A percentile compares a stretch with the other conserved stretches of the same genome.
Conservation (phyloP, 2,113 vertebrate genomes). For the Larimichthys polyactis region DNA sequence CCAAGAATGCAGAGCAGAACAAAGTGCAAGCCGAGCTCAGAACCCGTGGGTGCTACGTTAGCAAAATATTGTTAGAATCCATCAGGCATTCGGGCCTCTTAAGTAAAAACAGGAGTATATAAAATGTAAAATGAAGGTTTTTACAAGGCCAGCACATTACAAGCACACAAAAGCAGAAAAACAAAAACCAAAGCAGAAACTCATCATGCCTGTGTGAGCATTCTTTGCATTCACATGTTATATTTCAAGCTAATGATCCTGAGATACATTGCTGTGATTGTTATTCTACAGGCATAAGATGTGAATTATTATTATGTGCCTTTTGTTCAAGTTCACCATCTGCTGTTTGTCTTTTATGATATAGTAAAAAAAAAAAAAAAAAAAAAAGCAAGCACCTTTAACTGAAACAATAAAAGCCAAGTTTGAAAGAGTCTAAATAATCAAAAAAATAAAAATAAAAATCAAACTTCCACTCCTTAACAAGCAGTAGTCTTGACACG, state of each 20-base stretch:
- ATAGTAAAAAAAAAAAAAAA: conserved; percentile 14
- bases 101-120: conserved; percentile 77
- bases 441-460: conserved; percentile 29
- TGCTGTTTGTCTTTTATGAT: conserved; percentile 22
- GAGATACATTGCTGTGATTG: conserved; percentile 11
- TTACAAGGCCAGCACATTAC: conserved; percentile 75
- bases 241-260: conserved; percentile 52
- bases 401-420: conserved; percentile 15
- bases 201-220: conserved; percentile 70
- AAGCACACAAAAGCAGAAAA: conserved; percentile 69
- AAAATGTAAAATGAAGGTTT: conserved; percentile 63
- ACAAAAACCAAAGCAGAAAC: conserved; percentile 71
- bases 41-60: conserved; percentile 64
- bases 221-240: conserved; percentile 65
- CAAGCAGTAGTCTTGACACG: conserved; percentile 19
- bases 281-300: conserved; percentile 16
- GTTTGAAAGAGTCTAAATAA: conserved; percentile 5
- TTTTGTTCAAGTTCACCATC: conserved; percentile 31
- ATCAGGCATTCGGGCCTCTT: conserved; percentile 72
- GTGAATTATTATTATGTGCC: conserved; percentile 17
- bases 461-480: conserved; percentile 15
- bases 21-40: conserved; percentile 48
- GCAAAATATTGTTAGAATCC: conserved; percentile 72
- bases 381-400: conserved; percentile 16
- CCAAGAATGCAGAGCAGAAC: conserved; percentile 45